Evolutionary conservation across 2,113 vertebrate species (phyloP), one percentile per base, ranked within the genome.

Genomic region (Ornithorhynchus anatinus): DNA sequence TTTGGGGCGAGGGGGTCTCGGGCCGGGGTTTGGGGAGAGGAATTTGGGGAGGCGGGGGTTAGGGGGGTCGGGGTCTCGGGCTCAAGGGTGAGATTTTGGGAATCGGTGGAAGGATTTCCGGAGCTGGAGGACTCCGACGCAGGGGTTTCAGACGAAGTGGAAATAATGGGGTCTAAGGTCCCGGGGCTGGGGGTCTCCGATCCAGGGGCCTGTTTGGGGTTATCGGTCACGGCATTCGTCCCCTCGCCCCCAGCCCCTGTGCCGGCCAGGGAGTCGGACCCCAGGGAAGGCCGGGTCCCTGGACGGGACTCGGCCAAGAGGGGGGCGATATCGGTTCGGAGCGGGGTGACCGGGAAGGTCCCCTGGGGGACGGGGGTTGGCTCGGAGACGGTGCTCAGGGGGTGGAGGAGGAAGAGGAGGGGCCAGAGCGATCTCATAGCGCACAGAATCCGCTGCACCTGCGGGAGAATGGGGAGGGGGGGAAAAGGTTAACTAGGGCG

Each of bases 401-500:
- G 1, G 3, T 63, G 25, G 6, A 77, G 45, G 43, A 72, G 39
- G 59, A 71, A 59, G 71, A 53, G 1, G 2, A 75, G 56, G 8
- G 7, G 22, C 29, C 36, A 3, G 59, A 72, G 50, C 7, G 40
- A 36, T 35, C 60, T 62, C 85, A 87, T 68, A 22, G 57, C 31
- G 64, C 63, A 36, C 47, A 45, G 25, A 60, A 56, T 42, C 15
- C 14, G n/a, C 33, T 47, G 2, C 6, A 51, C n/a, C 33, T 79
- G 22, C 4, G 12, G 39, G 3, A 25, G 20, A 53, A 47, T 0
- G 1, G 36, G 68, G 22, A 74, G 35, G 16, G 58, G 69, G 5
- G 25, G 15, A 57, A 60, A 69, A 74, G 56, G 13, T 1, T 36
- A 2, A 11, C 17, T 17, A 22, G 19, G 19, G 14, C 25, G 61